These are phyloP conservation scores for Acomys russatus DNA, from an alignment of 2,797 vertebrate genomes.

Conservation along the genomic window DNA sequence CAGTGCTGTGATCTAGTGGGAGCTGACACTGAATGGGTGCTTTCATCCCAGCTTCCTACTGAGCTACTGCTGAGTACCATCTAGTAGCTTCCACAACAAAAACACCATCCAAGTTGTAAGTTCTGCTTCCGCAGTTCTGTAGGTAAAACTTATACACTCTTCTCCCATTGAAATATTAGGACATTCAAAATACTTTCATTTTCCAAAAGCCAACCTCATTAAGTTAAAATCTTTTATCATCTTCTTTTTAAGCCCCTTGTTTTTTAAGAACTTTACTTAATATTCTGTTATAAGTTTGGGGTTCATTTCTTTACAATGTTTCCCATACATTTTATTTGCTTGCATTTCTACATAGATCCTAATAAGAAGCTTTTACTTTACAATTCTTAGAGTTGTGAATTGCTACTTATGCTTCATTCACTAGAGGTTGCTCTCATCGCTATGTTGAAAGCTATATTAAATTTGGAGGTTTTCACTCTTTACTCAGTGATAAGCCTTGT, in stretches of 20 bases:
- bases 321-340: not conserved
- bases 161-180: not conserved
- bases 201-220: not conserved
- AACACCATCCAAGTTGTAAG: not conserved
- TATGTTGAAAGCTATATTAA: not conserved
- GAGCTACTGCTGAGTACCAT: not conserved
- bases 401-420: not conserved
- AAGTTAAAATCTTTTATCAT: not conserved
- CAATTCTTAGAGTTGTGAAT: not conserved
- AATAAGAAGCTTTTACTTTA: not conserved
- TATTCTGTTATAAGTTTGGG: not conserved
- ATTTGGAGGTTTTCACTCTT: not conserved
- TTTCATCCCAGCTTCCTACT: not conserved
- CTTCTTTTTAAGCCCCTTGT: not conserved
- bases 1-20: not conserved
- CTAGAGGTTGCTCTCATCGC: not conserved
- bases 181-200: not conserved
- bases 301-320: not conserved
- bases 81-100: not conserved
- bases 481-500: conserved; percentile 27
- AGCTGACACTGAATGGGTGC: not conserved
- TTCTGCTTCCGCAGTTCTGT: not conserved
- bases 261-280: not conserved
- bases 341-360: not conserved
- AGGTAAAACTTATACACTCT: not conserved